These are phyloP conservation scores for Trichonephila clavata DNA, from an alignment of 1,140 invertebrate species.

Conservation along the genomic window DNA sequence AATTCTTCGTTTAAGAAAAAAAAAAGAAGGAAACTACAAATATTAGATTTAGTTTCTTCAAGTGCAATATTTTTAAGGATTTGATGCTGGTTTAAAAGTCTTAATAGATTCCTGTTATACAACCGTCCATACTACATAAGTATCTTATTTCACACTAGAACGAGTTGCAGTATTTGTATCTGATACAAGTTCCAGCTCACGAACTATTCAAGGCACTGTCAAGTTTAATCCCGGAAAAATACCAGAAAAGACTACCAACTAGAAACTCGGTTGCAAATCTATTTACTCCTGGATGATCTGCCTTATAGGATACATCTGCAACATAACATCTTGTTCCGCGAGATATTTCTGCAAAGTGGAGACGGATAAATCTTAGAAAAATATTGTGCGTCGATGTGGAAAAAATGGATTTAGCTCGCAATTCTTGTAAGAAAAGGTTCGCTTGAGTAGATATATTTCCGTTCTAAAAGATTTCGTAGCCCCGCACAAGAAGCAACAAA, in stretches of 20 bases:
- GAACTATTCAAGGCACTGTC: background rate
- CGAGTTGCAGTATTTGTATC: too few relatives aligned
- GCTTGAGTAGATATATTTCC: background rate
- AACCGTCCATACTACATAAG: too few relatives aligned
- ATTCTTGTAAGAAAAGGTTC: background rate
- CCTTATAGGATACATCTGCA: background rate
- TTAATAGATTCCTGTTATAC: too few relatives aligned
- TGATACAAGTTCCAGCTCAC: too few relatives aligned
- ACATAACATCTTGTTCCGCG: background rate
- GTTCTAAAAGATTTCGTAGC: background rate
- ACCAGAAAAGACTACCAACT: background rate
- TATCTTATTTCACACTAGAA: too few relatives aligned
- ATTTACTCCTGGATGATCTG: background rate
- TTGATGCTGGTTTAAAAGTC: too few relatives aligned
- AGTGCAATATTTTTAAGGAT: too few relatives aligned
- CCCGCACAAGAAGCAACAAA: background rate
- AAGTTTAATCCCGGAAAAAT: background rate
- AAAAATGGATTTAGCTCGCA: slow-evolving; percentile 5
- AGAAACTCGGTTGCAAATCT: background rate
- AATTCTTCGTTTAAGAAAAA: too few relatives aligned
- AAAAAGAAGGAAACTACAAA: too few relatives aligned
- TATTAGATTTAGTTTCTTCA: too few relatives aligned
- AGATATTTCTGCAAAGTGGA: background rate
- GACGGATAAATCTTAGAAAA: background rate
- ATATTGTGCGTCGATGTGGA: background rate